phyloP scores from a whole-genome alignment of 2,113 vertebrate species.

The Sebastes fasciatus region DNA sequence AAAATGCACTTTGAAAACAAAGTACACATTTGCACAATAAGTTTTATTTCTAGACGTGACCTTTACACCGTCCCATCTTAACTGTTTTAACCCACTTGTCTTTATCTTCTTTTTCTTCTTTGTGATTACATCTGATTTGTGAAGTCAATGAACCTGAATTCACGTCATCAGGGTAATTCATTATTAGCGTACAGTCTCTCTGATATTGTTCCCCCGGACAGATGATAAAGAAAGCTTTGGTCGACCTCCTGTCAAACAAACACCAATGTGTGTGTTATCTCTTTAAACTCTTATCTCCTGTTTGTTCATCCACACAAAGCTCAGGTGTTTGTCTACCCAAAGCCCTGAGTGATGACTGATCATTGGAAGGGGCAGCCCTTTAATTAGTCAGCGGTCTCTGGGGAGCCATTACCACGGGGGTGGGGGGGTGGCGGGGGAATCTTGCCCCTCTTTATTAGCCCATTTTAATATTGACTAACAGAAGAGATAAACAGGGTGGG shows the following conservation, averaged over 20 bases:
- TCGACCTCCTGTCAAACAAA: neutral
- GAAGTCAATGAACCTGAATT: neutral
- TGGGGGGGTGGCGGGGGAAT: conserved; percentile 73
- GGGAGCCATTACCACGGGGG: conserved; percentile 78
- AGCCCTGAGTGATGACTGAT: conserved; percentile 79
- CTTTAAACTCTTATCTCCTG: conserved; percentile 17
- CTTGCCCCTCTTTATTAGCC: conserved; percentile 86
- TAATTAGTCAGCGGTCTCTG: conserved; percentile 80
- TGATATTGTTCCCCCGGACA: neutral
- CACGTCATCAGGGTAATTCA: neutral
- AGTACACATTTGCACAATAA: neutral
- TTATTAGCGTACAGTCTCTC: neutral
- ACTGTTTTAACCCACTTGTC: neutral
- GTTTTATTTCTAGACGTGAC: neutral
- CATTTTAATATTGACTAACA: conserved; percentile 82
- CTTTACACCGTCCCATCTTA: neutral
- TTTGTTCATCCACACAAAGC: conserved; percentile 50
- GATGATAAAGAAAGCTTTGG: neutral
- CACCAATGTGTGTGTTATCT: conserved; percentile 1
- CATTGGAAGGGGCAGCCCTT: conserved; percentile 82
- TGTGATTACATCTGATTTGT: neutral
- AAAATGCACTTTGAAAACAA: neutral
- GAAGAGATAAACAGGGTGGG: conserved; percentile 67
- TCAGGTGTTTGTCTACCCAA: conserved; percentile 63
- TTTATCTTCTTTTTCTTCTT: neutral